Evolutionary conservation across 2,888 invertebrate species (phyloP), one percentile per base, ranked within the genome.

Genomic region (Callyntrura guangdongensis): DNA sequence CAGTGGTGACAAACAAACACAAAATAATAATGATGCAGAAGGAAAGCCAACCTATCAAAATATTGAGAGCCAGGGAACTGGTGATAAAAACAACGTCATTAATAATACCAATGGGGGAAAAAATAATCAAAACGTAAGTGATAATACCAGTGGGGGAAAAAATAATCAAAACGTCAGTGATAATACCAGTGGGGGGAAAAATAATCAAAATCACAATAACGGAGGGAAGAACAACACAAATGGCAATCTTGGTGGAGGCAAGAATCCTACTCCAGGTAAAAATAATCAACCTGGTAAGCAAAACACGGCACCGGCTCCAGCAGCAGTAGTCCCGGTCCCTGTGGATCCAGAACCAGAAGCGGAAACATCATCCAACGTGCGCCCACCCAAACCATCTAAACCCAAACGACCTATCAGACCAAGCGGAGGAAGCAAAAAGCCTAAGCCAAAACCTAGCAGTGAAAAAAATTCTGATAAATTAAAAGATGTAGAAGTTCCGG

Each of bases 381-480:
- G 83, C 22, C 89, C 89, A 22, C 61, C 81, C 0, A 53, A 74
- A 17, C 89, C 89, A 14, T 25, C 22, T 3, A 89, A 83, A 36
- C 89, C 89, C 0, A 89, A 89, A 61, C 45, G 83, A 9, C 89
- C 88, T 5, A 11, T 0, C 3, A 81, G 74, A 36, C 89, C 89
- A 0, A 49, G 17, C 4, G 20, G n/a, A 2, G 83, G 74, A 25
- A 83, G 74, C 8, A 72, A 74, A 5, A 83, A 64, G 25, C 83
- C 74, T 0, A 89, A 74, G 11, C 83, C 83, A 47, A 72, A 72
- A 20, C 72, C 72, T 0, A 47, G 17, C n/a, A 14, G 20, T 45
- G 77, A 77, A 9, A 49, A 85, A 56, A 61, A 85, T 56, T 8
- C n/a, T 17, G 56, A 85, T 6, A 61, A 61, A 36, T 8, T 47